phyloP scores from a whole-genome alignment of 2,888 invertebrate species.

The Tridacna crocea region DNA sequence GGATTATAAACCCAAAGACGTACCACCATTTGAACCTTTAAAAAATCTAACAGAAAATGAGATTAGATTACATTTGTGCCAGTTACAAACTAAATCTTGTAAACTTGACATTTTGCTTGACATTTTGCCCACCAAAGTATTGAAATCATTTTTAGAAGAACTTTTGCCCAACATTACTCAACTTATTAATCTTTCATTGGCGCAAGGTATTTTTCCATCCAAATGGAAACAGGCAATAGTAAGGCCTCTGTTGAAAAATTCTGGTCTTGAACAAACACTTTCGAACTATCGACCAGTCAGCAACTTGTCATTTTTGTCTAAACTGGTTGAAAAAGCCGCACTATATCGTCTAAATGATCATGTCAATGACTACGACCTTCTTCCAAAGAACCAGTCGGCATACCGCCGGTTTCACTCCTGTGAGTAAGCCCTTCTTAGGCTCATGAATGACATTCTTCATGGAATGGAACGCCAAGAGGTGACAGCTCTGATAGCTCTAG shows the following conservation, averaged over 20 bases:
- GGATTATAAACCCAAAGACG: constrained; percentile 5
- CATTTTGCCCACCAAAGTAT: constrained; percentile 28
- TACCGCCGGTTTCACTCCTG: background rate
- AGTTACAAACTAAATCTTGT: constrained; percentile 31
- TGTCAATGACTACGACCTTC: background rate
- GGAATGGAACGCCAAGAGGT: background rate
- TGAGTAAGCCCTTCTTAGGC: background rate
- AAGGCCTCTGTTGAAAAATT: background rate
- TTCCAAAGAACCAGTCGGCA: background rate
- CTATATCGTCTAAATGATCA: background rate
- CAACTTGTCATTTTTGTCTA: background rate
- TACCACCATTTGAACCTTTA: background rate
- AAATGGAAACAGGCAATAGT: background rate
- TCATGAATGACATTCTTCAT: background rate
- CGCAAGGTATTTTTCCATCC: background rate
- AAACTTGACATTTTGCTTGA: constrained; percentile 37
- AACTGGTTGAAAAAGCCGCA: background rate
- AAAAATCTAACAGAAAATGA: constrained; percentile 1
- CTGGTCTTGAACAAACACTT: background rate
- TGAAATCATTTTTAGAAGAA: constrained; percentile 23
- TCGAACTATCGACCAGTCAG: background rate
- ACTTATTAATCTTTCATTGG: constrained; percentile 26
- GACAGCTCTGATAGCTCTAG: background rate
- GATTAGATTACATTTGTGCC: background rate
- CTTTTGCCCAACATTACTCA: constrained; percentile 33